Evolutionary conservation across 2,888 invertebrate genomes (phyloP).

Genomic region (Lepidocyrtoides sp.): DNA sequence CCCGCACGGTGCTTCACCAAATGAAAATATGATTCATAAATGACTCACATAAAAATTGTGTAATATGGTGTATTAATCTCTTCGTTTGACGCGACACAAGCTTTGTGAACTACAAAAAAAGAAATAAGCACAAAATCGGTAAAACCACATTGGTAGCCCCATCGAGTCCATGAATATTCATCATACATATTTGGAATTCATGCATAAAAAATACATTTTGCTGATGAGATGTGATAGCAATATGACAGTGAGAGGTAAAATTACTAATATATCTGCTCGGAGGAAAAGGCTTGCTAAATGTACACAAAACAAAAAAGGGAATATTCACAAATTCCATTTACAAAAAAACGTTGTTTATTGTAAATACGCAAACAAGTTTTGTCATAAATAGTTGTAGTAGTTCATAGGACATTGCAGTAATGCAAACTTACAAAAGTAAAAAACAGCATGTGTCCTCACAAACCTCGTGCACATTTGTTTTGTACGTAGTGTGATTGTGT

Average conservation of each 20-base stretch:
- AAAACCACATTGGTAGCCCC: conserved; percentile 19
- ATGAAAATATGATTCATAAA: not conserved
- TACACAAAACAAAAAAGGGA: too few relatives aligned
- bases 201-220: conserved; percentile 14
- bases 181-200: conserved; percentile 28
- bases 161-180: conserved; percentile 20
- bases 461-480: not conserved
- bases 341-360: too few relatives aligned
- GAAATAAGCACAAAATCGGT: not conserved
- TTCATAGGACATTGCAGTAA: not conserved
- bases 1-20: not conserved
- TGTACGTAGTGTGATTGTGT: not conserved
- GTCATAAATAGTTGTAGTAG: too few relatives aligned
- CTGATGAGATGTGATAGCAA: not conserved
- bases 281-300: too few relatives aligned
- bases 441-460: not conserved
- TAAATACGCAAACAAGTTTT: too few relatives aligned
- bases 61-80: not conserved
- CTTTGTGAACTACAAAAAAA: not conserved
- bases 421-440: not conserved
- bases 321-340: too few relatives aligned
- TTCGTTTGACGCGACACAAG: too few relatives aligned
- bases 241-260: not conserved
- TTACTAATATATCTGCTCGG: not conserved
- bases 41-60: too few relatives aligned